These are phyloP conservation scores for Oncorhynchus masou DNA, from an alignment of 2,113 vertebrate genomes.

Conservation along the genomic window DNA sequence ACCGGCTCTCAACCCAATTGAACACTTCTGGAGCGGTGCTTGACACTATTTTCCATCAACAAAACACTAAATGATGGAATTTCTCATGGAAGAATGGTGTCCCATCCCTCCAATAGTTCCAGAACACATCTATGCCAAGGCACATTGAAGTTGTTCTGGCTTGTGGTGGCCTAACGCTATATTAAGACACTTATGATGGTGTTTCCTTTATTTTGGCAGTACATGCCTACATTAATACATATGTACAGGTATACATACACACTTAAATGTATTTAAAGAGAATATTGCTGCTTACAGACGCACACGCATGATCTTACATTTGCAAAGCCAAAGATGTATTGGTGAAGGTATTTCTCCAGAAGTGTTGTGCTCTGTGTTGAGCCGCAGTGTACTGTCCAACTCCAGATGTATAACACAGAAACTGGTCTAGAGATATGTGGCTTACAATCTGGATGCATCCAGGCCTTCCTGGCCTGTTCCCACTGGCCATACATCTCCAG, in stretches of 20 bases:
- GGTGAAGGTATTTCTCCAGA: not conserved
- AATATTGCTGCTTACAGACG: slow-evolving; percentile 29
- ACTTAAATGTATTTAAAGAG: slow-evolving; percentile 13
- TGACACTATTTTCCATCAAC: too few relatives aligned
- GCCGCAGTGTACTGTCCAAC: not conserved
- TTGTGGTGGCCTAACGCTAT: too few relatives aligned
- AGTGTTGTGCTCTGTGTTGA: not conserved
- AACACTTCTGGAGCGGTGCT: too few relatives aligned
- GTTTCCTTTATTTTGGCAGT: too few relatives aligned
- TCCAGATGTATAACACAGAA: not conserved
- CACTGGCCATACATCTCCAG: not conserved
- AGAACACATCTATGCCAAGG: too few relatives aligned
- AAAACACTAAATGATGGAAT: too few relatives aligned
- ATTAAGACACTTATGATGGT: too few relatives aligned
- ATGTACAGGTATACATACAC: not conserved
- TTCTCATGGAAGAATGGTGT: too few relatives aligned
- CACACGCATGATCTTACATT: slow-evolving; percentile 18
- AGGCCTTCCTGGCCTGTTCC: not conserved
- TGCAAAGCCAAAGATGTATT: slow-evolving; percentile 63
- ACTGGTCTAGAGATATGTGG: slow-evolving; percentile 14
- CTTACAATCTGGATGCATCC: not conserved
- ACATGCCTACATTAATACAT: not conserved
- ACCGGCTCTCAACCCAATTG: too few relatives aligned
- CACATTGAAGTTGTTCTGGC: too few relatives aligned
- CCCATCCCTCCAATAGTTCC: too few relatives aligned